Evolutionary conservation across 1,140 invertebrate species (phyloP).

Genomic region (Neodiprion pinetum): DNA sequence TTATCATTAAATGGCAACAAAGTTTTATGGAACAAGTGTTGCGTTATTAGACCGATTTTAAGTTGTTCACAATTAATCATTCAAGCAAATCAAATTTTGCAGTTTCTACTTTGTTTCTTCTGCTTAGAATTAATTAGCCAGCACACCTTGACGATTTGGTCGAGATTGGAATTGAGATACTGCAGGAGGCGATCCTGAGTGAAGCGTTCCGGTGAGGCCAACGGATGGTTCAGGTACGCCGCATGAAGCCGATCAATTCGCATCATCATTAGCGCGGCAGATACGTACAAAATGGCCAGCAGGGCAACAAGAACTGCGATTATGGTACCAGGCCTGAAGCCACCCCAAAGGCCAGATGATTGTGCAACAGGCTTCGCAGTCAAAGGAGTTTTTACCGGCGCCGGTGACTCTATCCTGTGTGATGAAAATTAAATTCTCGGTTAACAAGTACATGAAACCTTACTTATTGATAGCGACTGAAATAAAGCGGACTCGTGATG

Average conservation of each 20-base stretch:
- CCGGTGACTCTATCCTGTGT: slow-evolving; percentile 30
- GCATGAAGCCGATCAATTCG: slow-evolving; percentile 56
- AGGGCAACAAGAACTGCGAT: slow-evolving; percentile 45
- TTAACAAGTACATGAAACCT: no score
- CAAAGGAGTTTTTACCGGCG: slow-evolving; percentile 12
- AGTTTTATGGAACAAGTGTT: no score
- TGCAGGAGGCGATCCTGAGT: slow-evolving; percentile 54
- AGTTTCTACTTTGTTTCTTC: no score
- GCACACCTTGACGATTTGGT: slow-evolving; percentile 55
- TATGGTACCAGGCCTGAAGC: slow-evolving; percentile 42
- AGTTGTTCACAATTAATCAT: slow-evolving; percentile 1
- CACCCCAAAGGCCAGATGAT: slow-evolving; percentile 20
- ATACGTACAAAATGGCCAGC: slow-evolving; percentile 50
- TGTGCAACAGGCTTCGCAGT: not conserved
- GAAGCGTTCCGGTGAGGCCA: slow-evolving; percentile 53
- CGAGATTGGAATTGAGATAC: slow-evolving; percentile 56
- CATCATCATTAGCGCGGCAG: slow-evolving; percentile 58
- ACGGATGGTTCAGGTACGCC: slow-evolving; percentile 55
- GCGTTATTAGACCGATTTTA: not conserved
- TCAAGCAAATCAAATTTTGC: not conserved
- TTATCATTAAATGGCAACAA: no score
- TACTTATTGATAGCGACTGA: no score
- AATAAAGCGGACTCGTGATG: no score
- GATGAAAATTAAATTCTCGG: not conserved
- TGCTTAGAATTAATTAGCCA: no score